Base-by-base conservation (phyloP, 2,113 vertebrate genomes). In the Penelope pileata region DNA sequence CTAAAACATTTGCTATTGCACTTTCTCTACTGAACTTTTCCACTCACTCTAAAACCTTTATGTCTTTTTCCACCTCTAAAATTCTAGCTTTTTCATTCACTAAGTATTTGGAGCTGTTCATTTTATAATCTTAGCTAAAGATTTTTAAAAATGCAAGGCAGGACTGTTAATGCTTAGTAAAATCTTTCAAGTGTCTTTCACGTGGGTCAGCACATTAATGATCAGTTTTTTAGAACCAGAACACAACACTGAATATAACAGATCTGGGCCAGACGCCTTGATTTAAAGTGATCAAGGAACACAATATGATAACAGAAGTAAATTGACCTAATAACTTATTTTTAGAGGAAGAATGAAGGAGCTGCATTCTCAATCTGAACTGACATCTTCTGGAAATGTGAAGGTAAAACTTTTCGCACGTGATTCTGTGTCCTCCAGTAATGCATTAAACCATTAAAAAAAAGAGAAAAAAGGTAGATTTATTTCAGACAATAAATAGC, bases 401-500 rank as follows among this genome's bases (percentile, higher is more conserved):
- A 73, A 38, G n/a, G 8, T 56, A 51, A 72, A 89, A 60, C 26
- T 48, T 48, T n/a, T n/a, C 34, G 78, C 22, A 34, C 16, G 88
- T 60, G 8, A 1, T 83, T 86, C 26, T 53, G 9, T 53, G 48
- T 79, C 85, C 42, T 80, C 63, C 50, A 88, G 85, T 50, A 90
- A 86, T 34, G 50, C 2, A 0, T 38, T 0, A 11, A 82, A 24
- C 11, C 21, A 74, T n/a, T 43, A 19, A 40, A 51, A 76, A 24
- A 76, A 56, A n/a, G 26, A 24, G 1, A 77, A 77, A 19, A 81
- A 58, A 30, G 5, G 16, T 60, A 83, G 66, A 66, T 83, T 85
- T 80, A 80, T 86, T 94, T 96, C n/a, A 86, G 73, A 88, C 26
- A 77, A 42, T 63, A 80, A 95, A 86, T 42, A 29, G 10, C 50